These are phyloP conservation scores for Upupa epops DNA, from an alignment of 2,113 vertebrate species.

Conservation along the genomic window DNA sequence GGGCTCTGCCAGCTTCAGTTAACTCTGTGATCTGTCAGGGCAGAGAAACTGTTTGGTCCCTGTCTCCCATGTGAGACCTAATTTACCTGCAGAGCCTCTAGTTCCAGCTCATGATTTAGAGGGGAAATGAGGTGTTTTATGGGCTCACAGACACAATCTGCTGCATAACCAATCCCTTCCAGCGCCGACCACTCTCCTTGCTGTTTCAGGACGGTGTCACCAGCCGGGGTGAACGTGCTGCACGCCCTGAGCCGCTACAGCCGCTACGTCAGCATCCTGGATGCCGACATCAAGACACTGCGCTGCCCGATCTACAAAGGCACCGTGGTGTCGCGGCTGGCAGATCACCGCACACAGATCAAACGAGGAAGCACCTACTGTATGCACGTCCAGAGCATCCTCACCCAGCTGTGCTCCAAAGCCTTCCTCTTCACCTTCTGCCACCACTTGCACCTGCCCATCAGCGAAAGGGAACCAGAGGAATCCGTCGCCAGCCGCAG, in stretches of 20 bases:
- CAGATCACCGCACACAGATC: slow-evolving; percentile 93
- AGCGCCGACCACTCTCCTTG: not conserved
- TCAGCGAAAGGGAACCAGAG: slow-evolving; percentile 74
- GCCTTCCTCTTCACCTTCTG: slow-evolving; percentile 95
- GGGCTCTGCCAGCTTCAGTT: too few relatives aligned
- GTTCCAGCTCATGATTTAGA: accelerated
- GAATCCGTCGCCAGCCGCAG: slow-evolving; percentile 75
- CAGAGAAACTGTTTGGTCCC: not conserved
- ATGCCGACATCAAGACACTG: slow-evolving; percentile 91
- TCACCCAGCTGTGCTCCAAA: slow-evolving; percentile 88
- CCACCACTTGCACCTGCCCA: slow-evolving; percentile 92
- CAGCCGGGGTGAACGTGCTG: slow-evolving; percentile 77
- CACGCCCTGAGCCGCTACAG: slow-evolving; percentile 90
- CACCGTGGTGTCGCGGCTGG: slow-evolving; percentile 81
- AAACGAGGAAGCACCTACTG: slow-evolving; percentile 93
- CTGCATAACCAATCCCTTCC: not conserved
- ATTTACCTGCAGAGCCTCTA: accelerated
- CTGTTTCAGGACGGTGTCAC: slow-evolving; percentile 82
- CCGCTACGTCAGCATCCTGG: slow-evolving; percentile 91
- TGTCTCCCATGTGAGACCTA: accelerated
- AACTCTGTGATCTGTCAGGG: not conserved
- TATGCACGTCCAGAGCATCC: slow-evolving; percentile 86
- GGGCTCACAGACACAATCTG: accelerated
- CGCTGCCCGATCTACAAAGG: slow-evolving; percentile 89
- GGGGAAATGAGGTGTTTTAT: accelerated